Conservation (phyloP, 2,797 vertebrate species). For the Xerus rutilus region DNA sequence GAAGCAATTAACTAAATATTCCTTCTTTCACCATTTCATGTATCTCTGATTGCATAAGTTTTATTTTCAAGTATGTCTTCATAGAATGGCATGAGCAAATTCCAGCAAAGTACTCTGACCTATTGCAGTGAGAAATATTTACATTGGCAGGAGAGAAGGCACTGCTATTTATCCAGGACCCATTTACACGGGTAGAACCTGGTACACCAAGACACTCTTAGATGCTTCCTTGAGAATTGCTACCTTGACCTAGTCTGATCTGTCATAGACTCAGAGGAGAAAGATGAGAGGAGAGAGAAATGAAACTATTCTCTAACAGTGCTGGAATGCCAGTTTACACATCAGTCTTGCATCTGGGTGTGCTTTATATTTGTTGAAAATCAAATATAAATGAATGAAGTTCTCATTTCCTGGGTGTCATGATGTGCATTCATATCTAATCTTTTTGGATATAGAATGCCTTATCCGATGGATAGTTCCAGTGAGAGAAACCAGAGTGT, state of each 20-base stretch:
- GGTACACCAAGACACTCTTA: neutral
- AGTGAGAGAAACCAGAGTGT: neutral
- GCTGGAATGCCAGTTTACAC: neutral
- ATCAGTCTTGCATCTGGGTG: neutral
- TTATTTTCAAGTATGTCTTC: constrained; percentile 50
- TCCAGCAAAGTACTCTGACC: neutral
- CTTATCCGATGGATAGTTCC: neutral
- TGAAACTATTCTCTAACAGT: neutral
- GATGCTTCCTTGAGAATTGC: neutral
- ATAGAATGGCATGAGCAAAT: neutral
- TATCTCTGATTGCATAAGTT: constrained; percentile 30
- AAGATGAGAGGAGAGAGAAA: neutral
- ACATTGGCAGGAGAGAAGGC: neutral
- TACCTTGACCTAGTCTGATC: neutral
- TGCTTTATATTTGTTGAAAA: neutral
- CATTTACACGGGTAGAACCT: neutral
- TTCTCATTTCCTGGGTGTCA: neutral
- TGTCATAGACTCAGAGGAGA: neutral
- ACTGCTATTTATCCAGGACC: neutral
- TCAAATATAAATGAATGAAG: neutral
- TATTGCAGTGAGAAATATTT: constrained; percentile 34
- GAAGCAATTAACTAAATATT: neutral
- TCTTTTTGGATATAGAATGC: neutral
- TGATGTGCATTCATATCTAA: neutral
- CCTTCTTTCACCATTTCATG: neutral